Percentiles rank a stretch among this genome's conserved stretches.
Conservation (phyloP, 2,888 invertebrate species). For the Chrysotoxum bicinctum region DNA sequence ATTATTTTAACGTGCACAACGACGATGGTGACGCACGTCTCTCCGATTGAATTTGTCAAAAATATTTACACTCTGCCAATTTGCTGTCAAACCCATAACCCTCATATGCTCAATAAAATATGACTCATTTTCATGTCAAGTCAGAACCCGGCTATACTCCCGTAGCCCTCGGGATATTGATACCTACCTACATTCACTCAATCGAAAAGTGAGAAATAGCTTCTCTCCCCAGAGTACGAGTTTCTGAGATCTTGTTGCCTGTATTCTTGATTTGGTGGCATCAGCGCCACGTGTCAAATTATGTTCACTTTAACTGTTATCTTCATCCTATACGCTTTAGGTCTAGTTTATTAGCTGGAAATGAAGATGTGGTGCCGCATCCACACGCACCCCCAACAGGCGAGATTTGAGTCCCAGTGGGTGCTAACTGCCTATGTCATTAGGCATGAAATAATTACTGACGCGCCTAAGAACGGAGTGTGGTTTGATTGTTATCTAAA, state of each 20-base stretch:
- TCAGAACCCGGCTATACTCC: background rate
- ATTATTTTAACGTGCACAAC: background rate
- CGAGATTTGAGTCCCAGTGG: background rate
- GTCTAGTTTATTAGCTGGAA: slow-evolving; percentile 50
- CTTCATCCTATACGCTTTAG: slow-evolving; percentile 2
- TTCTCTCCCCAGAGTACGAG: slow-evolving; percentile 4
- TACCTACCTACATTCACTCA: background rate
- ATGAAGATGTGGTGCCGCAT: slow-evolving; percentile 23
- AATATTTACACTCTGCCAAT: slow-evolving; percentile 31
- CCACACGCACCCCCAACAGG: background rate
- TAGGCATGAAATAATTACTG: slow-evolving; percentile 47
- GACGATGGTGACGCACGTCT: slow-evolving; percentile 27
- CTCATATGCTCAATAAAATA: slow-evolving; percentile 21
- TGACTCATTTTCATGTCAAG: slow-evolving; percentile 6
- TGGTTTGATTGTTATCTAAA: slow-evolving; percentile 37
- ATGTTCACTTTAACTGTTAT: slow-evolving; percentile 50
- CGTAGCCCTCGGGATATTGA: slow-evolving; percentile 6
- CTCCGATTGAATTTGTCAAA: slow-evolving; percentile 22
- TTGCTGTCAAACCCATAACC: slow-evolving; percentile 25
- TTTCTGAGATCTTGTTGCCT: background rate
- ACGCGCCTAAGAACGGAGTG: slow-evolving; percentile 5
- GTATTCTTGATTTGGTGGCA: slow-evolving; percentile 21
- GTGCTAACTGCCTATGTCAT: slow-evolving; percentile 48
- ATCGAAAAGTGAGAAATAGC: slow-evolving; percentile 10
- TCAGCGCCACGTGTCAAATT: slow-evolving; percentile 60